Percentiles rank a stretch among this genome's conserved stretches.
Evolutionary conservation across 2,113 vertebrate species (phyloP).

Genomic region (Megalops atlanticus): DNA sequence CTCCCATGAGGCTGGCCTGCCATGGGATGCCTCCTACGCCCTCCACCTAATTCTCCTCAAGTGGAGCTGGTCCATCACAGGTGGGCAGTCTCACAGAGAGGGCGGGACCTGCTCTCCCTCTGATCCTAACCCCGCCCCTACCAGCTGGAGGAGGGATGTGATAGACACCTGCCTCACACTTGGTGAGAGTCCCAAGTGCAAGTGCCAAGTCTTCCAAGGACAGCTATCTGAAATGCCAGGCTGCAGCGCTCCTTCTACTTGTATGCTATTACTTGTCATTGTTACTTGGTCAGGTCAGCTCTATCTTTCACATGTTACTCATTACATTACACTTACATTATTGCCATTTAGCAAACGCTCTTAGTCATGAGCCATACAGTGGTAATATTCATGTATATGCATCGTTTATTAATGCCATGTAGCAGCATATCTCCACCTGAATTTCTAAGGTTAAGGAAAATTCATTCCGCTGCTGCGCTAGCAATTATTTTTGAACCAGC

Average conservation of each 20-base stretch:
- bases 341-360: too few relatives aligned
- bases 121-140: neutral
- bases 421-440: neutral
- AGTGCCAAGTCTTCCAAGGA: neutral
- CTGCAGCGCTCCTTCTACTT: too few relatives aligned
- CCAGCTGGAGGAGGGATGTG: neutral
- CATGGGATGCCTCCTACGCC: conserved; percentile 46
- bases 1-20: conserved; percentile 77
- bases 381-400: neutral
- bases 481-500: too few relatives aligned
- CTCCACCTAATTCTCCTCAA: conserved; percentile 80
- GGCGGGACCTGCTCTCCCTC: conserved; percentile 38
- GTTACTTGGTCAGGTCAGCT: neutral
- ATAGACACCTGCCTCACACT: conserved; percentile 15
- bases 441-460: neutral
- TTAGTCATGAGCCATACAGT: neutral
- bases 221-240: neutral
- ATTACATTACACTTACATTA: too few relatives aligned
- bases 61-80: conserved; percentile 72
- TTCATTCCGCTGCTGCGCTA: too few relatives aligned
- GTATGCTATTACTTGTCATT: neutral
- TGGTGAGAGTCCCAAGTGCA: neutral
- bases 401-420: neutral
- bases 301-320: neutral
- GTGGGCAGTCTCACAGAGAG: conserved; percentile 58